phyloP scores from a whole-genome alignment of 2,888 invertebrate species.

The Phengaris arion region DNA sequence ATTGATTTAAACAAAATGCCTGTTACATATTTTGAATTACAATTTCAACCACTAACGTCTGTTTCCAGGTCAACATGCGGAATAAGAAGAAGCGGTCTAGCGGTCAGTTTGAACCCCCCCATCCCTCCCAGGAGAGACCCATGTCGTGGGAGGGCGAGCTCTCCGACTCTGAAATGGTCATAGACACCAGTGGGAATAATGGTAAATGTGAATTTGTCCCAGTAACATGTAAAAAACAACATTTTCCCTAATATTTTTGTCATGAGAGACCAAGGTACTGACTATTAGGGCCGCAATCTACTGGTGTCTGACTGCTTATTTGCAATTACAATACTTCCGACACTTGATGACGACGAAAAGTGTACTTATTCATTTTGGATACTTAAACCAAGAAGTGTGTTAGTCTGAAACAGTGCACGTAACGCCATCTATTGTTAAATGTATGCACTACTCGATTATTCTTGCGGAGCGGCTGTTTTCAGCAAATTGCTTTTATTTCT shows the following conservation, averaged over 20 bases:
- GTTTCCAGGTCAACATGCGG: constrained; percentile 80
- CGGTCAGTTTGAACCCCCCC: constrained; percentile 42
- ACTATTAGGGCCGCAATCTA: too few relatives aligned
- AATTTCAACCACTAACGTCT: not conserved
- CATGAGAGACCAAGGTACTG: too few relatives aligned
- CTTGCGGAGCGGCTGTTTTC: too few relatives aligned
- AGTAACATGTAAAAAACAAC: not conserved
- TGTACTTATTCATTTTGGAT: too few relatives aligned
- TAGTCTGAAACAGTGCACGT: not conserved
- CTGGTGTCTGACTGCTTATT: too few relatives aligned
- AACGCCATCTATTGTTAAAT: not conserved
- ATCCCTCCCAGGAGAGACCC: constrained; percentile 78
- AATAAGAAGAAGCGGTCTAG: constrained; percentile 82
- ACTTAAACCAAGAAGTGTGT: not conserved
- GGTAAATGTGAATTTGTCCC: constrained; percentile 47
- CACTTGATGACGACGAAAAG: too few relatives aligned
- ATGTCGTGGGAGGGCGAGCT: constrained; percentile 98
- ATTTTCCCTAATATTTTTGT: too few relatives aligned
- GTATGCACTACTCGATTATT: not conserved
- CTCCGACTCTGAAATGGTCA: constrained; percentile 89
- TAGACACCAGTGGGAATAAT: constrained; percentile 68
- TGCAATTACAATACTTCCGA: too few relatives aligned
- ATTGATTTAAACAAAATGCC: too few relatives aligned
- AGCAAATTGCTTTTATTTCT: too few relatives aligned
- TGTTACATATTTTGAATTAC: too few relatives aligned